Conservation (phyloP, 2,797 vertebrate species). For the Diglossa cyanea region DNA sequence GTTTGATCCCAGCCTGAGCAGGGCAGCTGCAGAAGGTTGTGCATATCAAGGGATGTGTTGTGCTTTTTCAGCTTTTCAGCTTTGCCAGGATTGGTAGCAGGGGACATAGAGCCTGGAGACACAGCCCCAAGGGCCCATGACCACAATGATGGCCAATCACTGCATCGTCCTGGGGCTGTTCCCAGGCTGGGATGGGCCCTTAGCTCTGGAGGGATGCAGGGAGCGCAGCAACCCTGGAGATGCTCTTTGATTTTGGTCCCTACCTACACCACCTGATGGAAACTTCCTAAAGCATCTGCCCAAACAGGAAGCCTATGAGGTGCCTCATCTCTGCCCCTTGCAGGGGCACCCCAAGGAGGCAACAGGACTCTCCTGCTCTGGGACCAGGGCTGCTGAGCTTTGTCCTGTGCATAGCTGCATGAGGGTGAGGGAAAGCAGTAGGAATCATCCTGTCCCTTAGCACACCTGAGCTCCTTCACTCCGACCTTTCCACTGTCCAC, state of each 20-base stretch:
- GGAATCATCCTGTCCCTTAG: neutral
- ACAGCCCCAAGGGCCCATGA: neutral
- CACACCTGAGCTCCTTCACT: neutral
- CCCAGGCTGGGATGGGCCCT: neutral
- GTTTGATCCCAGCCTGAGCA: conserved; percentile 8
- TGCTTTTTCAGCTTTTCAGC: conserved; percentile 44
- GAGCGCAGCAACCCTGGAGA: neutral
- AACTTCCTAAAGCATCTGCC: neutral
- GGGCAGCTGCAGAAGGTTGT: neutral
- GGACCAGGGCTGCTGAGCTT: neutral
- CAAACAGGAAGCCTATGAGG: neutral
- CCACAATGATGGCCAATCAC: neutral
- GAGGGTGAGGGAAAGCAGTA: neutral
- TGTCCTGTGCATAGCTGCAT: neutral
- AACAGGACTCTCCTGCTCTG: neutral
- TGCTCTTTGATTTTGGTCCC: neutral
- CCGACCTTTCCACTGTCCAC: neutral
- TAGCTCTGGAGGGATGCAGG: neutral
- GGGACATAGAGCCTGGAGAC: neutral
- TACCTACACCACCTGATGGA: neutral
- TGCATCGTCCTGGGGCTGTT: fast-evolving
- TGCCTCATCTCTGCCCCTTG: neutral
- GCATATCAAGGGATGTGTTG: neutral
- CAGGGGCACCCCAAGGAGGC: neutral
- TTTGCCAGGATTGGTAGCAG: neutral